These are phyloP conservation scores for Drosophila sturtevanti DNA, from an alignment of 1,140 invertebrate species.

Conservation along the genomic window DNA sequence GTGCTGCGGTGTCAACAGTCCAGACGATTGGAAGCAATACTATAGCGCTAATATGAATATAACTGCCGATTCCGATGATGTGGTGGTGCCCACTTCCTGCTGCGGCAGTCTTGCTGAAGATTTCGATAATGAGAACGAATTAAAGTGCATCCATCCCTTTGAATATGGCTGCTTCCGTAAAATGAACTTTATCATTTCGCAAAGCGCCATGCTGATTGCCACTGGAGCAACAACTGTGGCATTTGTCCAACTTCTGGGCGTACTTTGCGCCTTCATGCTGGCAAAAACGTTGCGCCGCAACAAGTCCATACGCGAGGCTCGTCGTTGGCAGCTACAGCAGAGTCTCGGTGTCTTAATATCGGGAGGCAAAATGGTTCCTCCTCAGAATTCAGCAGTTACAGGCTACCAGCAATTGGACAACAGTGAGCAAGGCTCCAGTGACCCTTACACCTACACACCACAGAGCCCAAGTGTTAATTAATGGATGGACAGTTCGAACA, in stretches of 20 bases:
- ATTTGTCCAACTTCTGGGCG: conserved; percentile 92
- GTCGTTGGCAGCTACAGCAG: conserved; percentile 87
- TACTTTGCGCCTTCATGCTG: conserved; percentile 93
- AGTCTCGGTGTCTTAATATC: conserved; percentile 83
- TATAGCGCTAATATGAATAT: conserved; percentile 49
- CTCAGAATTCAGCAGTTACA: conserved; percentile 65
- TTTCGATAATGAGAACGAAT: conserved; percentile 36
- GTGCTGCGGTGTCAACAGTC: conserved; percentile 88
- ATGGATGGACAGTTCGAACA: not conserved
- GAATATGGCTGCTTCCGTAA: conserved; percentile 87
- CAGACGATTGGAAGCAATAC: conserved; percentile 86
- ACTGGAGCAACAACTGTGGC: conserved; percentile 91
- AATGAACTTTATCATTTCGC: conserved; percentile 87
- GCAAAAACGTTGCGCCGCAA: conserved; percentile 91
- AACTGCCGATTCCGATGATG: conserved; percentile 67
- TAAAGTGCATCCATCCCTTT: conserved; percentile 79
- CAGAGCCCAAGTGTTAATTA: conserved; percentile 81
- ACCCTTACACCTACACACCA: conserved; percentile 75
- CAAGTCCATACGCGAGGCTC: conserved; percentile 88
- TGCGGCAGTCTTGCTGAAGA: conserved; percentile 81
- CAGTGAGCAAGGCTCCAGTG: conserved; percentile 46
- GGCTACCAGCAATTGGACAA: conserved; percentile 78
- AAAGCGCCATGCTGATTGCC: conserved; percentile 89
- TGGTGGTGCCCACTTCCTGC: conserved; percentile 85
- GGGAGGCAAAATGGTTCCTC: conserved; percentile 70